A percentile compares a stretch with the other conserved stretches of the same genome.
phyloP scores from a whole-genome alignment of 1,140 invertebrate species.

The Penaeus chinensis region DNA sequence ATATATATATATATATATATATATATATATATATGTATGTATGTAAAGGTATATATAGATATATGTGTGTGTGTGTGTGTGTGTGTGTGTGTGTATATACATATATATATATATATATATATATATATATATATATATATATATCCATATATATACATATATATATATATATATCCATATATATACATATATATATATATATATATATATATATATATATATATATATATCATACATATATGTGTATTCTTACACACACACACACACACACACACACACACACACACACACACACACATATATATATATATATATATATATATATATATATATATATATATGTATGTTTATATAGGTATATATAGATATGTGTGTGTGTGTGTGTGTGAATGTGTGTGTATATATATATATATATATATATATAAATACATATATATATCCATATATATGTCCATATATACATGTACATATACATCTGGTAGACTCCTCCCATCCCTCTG shows the following conservation, averaged over 20 bases:
- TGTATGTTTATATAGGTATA: background rate
- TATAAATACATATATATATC: background rate
- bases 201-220: background rate
- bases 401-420: background rate
- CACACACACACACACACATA: background rate
- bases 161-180: background rate
- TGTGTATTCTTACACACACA: background rate
- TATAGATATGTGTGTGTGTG: constrained; percentile 3
- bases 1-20: constrained; percentile 12
- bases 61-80: background rate
- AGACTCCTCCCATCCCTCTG: no score
- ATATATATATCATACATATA: background rate
- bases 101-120: constrained; percentile 17
- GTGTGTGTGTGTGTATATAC: background rate
- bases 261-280: background rate
- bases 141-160: background rate
- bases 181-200: constrained; percentile 10
- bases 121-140: constrained; percentile 17
- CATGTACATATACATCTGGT: no score
- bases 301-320: constrained; percentile 17
- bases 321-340: constrained; percentile 17
- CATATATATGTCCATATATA: no score
- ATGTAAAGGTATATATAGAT: no score
- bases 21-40: constrained; percentile 12
- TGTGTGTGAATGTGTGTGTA: background rate